Conservation (phyloP, 2,113 vertebrate species). For the Neofelis nebulosa region DNA sequence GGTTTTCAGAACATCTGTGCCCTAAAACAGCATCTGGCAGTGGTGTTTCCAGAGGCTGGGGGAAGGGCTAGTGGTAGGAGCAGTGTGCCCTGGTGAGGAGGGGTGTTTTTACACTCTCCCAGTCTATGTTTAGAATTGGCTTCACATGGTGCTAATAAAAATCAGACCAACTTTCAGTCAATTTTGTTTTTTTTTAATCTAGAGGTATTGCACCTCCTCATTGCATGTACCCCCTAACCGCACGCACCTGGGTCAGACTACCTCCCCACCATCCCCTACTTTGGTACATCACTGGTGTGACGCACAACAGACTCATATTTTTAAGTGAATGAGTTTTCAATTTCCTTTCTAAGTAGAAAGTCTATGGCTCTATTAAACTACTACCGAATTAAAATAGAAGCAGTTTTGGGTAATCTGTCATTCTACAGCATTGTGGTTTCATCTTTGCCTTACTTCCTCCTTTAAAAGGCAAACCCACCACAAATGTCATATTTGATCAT, state of each 20-base stretch:
- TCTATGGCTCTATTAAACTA: background rate
- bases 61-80: background rate
- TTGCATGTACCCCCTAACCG: rapidly evolving
- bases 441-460: conserved; percentile 34
- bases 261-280: too few relatives aligned
- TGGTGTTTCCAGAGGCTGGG: background rate
- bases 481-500: conserved; percentile 27
- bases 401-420: conserved; percentile 6
- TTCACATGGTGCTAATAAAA: background rate
- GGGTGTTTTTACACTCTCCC: background rate
- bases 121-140: background rate
- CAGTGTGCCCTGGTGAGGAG: background rate
- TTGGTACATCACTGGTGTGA: background rate
- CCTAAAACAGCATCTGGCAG: background rate
- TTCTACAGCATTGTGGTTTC: background rate
- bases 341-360: conserved; percentile 24
- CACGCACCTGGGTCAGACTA: rapidly evolving
- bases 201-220: background rate
- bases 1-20: background rate
- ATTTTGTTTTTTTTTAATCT: background rate
- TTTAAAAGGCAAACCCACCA: conserved; percentile 61
- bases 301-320: background rate
- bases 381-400: background rate
- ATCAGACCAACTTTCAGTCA: background rate
- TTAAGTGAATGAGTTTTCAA: conserved; percentile 16